Base-by-base conservation (phyloP, 2,888 invertebrate species). In the Parascotia fuliginaria region DNA sequence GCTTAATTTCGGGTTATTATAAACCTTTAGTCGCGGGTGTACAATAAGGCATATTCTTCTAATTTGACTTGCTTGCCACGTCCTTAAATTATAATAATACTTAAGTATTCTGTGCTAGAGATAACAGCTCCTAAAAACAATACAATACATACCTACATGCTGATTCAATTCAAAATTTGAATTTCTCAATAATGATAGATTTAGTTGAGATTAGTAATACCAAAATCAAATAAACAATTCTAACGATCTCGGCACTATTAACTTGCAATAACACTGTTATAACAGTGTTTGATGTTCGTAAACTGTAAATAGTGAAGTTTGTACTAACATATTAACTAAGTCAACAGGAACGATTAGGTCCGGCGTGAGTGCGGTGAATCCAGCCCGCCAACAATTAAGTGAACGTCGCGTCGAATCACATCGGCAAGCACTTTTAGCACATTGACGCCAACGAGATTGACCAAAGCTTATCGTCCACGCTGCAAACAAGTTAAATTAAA, bases 331-430 rank as follows among this genome's bases (percentile, higher is more conserved):
- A 52, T 93, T 92, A 31, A 93, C 81, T 2, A 95, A 89, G 72
- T 96, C 95, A 24, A 90, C 87, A 0, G 96, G 96, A 0, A 95
- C 92, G 1, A 94, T 79, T 70, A 96, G 93, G 14, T 93, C 86
- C 0, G 93, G 77, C 0, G 95, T 94, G 7, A 96, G 86, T n/a
- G 92, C 85, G 0, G 89, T 79, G 7, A 96, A 81, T 0, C 93
- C 93, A 31, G 93, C 91, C 52, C 94, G 92, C 95, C 95, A 96
- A 73, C 96, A 96, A 59, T 94, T 95, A 19, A 96, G 81, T 0
- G 94, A 93, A 45, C 93, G 93, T 0, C 94, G 94, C 63, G 94
- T 93, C 0, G 94, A 93, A 64, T 94, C 92, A 67, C 96, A 96
- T 48, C 93, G 93, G 67, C 96, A 96, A 0, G 93, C 93, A 61